phyloP scores from a whole-genome alignment of 2,797 vertebrate genomes.

The Garrulus glandarius region DNA sequence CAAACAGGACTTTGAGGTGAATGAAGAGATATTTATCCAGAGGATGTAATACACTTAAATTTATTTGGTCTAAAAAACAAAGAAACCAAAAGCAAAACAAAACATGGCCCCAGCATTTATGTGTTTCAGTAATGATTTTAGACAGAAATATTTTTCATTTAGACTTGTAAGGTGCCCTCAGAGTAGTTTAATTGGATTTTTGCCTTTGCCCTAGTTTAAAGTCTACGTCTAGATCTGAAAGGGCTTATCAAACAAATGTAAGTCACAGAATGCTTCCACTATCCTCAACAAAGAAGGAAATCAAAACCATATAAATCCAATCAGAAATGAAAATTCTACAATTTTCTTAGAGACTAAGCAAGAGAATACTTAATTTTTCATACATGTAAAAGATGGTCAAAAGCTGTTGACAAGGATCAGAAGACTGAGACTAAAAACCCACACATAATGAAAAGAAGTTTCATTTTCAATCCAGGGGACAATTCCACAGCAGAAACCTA shows the following conservation, averaged over 20 bases:
- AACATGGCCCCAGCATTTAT: not conserved
- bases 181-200: not conserved
- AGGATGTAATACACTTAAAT: not conserved
- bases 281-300: not conserved
- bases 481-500: slow-evolving; percentile 51
- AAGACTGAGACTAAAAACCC: not conserved
- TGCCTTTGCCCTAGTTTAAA: not conserved
- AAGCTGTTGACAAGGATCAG: not conserved
- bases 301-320: not conserved
- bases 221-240: not conserved
- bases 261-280: not conserved
- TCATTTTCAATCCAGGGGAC: not conserved
- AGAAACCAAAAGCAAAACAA: not conserved
- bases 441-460: not conserved
- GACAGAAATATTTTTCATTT: not conserved
- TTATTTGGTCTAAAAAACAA: not conserved
- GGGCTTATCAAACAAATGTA: not conserved
- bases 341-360: not conserved
- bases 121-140: not conserved
- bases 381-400: not conserved
- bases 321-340: not conserved
- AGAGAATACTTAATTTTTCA: not conserved
- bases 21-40: not conserved
- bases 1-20: not conserved
- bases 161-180: not conserved